Base-by-base conservation (phyloP, 2,888 invertebrate species). In the Cyaniris semiargus region DNA sequence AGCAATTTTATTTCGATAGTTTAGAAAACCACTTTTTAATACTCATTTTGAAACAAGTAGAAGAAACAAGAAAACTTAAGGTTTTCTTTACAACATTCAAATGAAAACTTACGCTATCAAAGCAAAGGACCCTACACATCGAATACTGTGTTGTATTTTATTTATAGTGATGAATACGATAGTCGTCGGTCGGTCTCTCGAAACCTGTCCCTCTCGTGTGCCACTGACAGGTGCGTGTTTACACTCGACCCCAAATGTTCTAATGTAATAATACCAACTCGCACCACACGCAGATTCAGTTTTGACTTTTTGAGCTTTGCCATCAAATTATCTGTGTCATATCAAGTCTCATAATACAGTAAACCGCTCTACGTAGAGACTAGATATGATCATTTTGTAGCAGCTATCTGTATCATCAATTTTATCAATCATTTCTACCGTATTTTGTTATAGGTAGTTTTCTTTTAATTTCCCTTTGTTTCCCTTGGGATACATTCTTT, bases 191-290 rank as follows among this genome's bases (percentile, higher is more conserved):
- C 13, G 72, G 72, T 44, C 44, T 72, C 38, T 23, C 38, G 15
- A 72, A 72, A 72, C 72, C 72, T 72, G 72, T 72, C 21, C 48
- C 72, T 44, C 44, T 44, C 72, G 72, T 44, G 38, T 38, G 21
- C 48, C 21, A 72, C 44, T 72, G 72, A 72, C 72, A 72, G 72
- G 72, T 72, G 72, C 48, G 72, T 48, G 48, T 23, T 72, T 48
- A 72, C 72, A 44, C 72, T 72, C 18, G 21, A 44, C 38, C 72
- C 72, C 21, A 48, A 72, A 72, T 72, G 44, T 23, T 72, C 38
- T 13, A 44, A 66, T 66, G 66, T 66, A 66, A 66, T 66, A 66
- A 66, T 27, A 66, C 15, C 15, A 66, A 66, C 66, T 66, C 15
- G 27, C 10, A 23, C 23, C 60, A 31, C 66, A 66, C 66, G 66